These are phyloP conservation scores for Empidonax alnorum DNA, from an alignment of 2,113 vertebrate genomes.

Conservation along the genomic window DNA sequence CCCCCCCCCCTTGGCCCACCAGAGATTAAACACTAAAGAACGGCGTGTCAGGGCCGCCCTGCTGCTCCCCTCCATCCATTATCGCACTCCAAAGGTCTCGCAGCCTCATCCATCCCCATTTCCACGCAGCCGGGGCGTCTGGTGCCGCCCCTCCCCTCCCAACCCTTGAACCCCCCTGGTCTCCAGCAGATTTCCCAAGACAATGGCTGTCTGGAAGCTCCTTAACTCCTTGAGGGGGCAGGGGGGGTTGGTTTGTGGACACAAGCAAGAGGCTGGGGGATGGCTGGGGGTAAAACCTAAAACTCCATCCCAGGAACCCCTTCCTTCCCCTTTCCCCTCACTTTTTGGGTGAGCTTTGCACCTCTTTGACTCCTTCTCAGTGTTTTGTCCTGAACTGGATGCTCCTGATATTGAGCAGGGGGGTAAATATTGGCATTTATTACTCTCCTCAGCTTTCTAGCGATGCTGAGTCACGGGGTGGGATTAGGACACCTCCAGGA, in stretches of 20 bases:
- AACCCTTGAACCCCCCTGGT: conserved; percentile 40
- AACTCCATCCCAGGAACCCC: not conserved
- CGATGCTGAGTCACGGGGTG: not conserved
- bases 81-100: not conserved
- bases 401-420: not conserved
- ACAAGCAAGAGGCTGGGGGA: not conserved
- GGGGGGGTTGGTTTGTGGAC: not conserved
- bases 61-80: conserved; percentile 27
- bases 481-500: not conserved
- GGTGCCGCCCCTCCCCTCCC: conserved; percentile 1
- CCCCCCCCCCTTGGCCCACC: not conserved
- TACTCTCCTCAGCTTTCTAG: not conserved
- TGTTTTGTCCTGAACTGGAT: accelerated
- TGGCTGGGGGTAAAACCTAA: not conserved
- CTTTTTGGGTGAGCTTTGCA: not conserved
- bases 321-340: not conserved
- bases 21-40: not conserved
- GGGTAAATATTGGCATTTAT: not conserved
- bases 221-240: not conserved
- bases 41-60: not conserved
- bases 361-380: not conserved
- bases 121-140: not conserved
- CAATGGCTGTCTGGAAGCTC: conserved; percentile 52
- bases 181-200: conserved; percentile 51
- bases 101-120: not conserved